Conservation (phyloP, 23 tunicate genomes). For the Trididemnum clinides region DNA sequence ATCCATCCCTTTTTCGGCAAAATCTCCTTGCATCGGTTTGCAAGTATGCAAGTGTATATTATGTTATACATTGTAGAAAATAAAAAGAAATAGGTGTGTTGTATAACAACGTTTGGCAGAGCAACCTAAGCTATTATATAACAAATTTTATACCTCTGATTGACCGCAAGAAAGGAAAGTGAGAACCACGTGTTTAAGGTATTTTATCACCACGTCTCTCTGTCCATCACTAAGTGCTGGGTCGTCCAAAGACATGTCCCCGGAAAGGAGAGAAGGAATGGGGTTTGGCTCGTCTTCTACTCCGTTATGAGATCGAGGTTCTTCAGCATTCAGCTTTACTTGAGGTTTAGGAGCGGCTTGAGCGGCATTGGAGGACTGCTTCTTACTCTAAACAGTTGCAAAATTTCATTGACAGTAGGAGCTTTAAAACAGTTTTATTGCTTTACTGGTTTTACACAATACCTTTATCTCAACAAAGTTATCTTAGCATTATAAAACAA, state of each 20-base stretch:
- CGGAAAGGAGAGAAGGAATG: slow-evolving; percentile 50
- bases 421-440: no score
- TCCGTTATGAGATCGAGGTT: neutral
- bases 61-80: no score
- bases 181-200: slow-evolving; percentile 85
- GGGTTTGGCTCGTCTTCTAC: slow-evolving; percentile 32
- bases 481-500: no score
- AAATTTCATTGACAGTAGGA: no score
- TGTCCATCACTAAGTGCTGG: slow-evolving; percentile 68
- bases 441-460: no score
- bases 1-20: no score
- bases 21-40: no score
- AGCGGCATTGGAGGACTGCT: neutral
- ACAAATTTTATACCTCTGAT: slow-evolving; percentile 66
- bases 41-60: no score
- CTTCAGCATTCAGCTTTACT: neutral
- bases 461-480: no score
- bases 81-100: no score
- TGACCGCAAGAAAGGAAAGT: slow-evolving; percentile 73
- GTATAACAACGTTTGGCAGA: no score
- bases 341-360: neutral
- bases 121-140: no score
- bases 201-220: slow-evolving; percentile 70
- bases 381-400: neutral
- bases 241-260: slow-evolving; percentile 67